Base-by-base conservation (phyloP, 1,140 invertebrate genomes). In the Hormaphis cornu region DNA sequence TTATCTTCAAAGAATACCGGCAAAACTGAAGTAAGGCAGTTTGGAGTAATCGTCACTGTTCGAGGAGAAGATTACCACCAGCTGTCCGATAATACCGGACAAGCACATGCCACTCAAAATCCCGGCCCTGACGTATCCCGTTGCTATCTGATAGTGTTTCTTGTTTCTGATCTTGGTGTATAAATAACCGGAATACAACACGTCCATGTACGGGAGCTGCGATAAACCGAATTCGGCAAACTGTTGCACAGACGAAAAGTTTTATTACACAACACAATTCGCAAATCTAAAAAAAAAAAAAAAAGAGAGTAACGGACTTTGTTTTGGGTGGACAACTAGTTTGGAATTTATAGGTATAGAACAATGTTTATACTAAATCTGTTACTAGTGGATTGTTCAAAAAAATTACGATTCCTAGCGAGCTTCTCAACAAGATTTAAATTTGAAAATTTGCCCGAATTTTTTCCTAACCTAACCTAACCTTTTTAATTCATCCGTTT, bases 141-240 rank as follows among this genome's bases (percentile, higher is more conserved):
- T 58, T 30, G 54, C 54, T 40, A 58, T 35, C 33, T 58, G 54
- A 58, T 58, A 58, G 20, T 58, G 54, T 24, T 22, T 20, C 18
- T 58, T 58, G 30, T 58, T 33, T 22, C 40, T 14, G 12, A 58
- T 58, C 18, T 24, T 37, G 5, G 54, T 20, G 54, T 40, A 58
- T 12, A 58, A 7, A 24, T 58, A 58, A 24, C 54, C 35, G 35
- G 37, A 58, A n/a, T 58, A 58, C 33, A 33, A 2, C 20, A 24
- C 16, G 6, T 58, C 54, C 10, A n/a, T 16, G 54, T 20, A 7
- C 3, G 16, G 18, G 4, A n/a, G 3, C 42, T 8, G 42, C 5
- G 42, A 40, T 14, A 40, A 44, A 18, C 42, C 12, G 18, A 14
- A n/a, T 14, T 44, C 42, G 42, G 42, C 4, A 3, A 44, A 44